Conservation (phyloP, 2,888 invertebrate species). For the Leuctra nigra region DNA sequence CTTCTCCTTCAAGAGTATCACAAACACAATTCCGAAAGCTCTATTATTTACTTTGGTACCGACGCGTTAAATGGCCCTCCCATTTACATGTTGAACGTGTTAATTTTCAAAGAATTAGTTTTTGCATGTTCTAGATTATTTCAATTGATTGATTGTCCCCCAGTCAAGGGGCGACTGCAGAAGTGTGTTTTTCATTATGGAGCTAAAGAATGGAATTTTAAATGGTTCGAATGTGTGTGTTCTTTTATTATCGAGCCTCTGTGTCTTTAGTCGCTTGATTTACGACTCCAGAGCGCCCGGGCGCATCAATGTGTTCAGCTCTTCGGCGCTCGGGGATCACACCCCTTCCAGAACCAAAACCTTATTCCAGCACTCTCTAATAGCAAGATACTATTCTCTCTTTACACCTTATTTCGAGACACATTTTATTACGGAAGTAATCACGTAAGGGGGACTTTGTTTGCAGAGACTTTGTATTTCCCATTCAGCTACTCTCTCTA, state of each 20-base stretch:
- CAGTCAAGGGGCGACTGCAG: background rate
- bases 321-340: background rate
- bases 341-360: background rate
- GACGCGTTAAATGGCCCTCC: slow-evolving; percentile 6
- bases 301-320: background rate
- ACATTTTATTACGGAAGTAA: slow-evolving; percentile 2
- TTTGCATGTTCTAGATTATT: too few relatives aligned
- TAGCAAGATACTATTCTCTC: background rate
- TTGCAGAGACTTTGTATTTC: too few relatives aligned
- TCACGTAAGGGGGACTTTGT: background rate
- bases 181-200: background rate
- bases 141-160: slow-evolving; percentile 23
- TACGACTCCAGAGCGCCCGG: background rate
- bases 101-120: too few relatives aligned
- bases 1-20: too few relatives aligned
- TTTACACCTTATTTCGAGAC: background rate
- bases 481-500: background rate
- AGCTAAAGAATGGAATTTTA: slow-evolving; percentile 18
- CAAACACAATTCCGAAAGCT: too few relatives aligned
- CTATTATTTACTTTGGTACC: slow-evolving; percentile 2
- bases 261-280: background rate
- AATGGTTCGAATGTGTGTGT: slow-evolving; percentile 5
- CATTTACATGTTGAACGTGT: too few relatives aligned
- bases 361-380: background rate
- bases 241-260: background rate